These are phyloP conservation scores for Lasiurus cinereus DNA, from an alignment of 2,113 vertebrate species.

Conservation along the genomic window DNA sequence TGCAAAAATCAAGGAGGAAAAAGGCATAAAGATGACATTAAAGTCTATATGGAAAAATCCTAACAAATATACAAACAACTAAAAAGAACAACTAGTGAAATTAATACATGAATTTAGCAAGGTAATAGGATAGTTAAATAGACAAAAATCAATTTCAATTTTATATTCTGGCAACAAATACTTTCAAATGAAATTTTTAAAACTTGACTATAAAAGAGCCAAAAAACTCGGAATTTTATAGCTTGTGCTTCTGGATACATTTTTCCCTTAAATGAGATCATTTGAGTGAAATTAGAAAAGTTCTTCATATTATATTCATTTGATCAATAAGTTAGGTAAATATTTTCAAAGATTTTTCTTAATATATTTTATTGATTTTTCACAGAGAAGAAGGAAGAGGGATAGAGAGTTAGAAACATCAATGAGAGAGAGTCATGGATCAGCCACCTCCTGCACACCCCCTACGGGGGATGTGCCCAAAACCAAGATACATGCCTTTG, in stretches of 20 bases:
- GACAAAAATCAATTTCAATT: conserved; percentile 32
- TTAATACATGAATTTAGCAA: neutral
- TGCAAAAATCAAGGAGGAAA: neutral
- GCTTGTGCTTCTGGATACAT: neutral
- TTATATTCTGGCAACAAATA: conserved; percentile 19
- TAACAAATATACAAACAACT: conserved; percentile 17
- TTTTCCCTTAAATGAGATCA: conserved; percentile 21
- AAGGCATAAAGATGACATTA: neutral
- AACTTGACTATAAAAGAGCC: conserved; percentile 23
- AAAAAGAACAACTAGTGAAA: neutral
- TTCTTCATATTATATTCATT: neutral
- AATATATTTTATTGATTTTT: no score
- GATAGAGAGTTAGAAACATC: no score
- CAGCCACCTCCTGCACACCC: no score
- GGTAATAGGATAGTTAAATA: neutral
- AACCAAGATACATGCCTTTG: no score
- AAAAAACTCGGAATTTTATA: conserved; percentile 23
- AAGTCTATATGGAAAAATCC: neutral
- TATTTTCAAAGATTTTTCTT: conserved; percentile 28
- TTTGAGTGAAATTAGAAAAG: conserved; percentile 45
- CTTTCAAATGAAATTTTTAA: conserved; percentile 37
- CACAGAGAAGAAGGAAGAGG: no score
- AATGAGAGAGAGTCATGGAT: no score
- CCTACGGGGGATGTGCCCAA: no score
- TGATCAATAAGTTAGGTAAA: conserved; percentile 7